Percentiles rank a stretch among this genome's conserved stretches.
Evolutionary conservation across 2,888 invertebrate genomes (phyloP).

Genomic region (Polyommatus icarus): DNA sequence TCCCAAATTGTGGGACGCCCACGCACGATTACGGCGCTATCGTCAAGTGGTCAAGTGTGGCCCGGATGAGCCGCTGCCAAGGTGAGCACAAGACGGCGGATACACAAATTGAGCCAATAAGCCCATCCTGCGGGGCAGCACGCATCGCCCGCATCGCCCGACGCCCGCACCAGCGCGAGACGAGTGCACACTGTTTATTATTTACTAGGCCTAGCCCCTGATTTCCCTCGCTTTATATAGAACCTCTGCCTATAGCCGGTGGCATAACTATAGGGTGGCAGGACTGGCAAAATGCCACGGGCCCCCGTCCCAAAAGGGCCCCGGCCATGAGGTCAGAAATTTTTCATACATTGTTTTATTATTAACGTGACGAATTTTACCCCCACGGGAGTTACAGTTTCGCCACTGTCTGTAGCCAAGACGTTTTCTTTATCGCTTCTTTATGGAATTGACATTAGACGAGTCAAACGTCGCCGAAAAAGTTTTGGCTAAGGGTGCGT

Average conservation of each 20-base stretch:
- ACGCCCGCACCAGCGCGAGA: not conserved
- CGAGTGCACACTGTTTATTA: not conserved
- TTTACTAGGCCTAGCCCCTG: not conserved
- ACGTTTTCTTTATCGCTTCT: no score
- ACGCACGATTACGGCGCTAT: not conserved
- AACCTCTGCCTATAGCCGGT: not conserved
- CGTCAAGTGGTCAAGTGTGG: not conserved
- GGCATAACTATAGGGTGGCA: no score
- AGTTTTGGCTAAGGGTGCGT: no score
- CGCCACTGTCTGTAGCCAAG: no score
- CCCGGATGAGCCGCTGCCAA: constrained; percentile 36
- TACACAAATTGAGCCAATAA: constrained; percentile 25
- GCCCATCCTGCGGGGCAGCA: constrained; percentile 25
- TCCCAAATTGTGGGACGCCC: not conserved
- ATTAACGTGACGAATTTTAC: no score
- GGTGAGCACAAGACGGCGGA: constrained; percentile 42
- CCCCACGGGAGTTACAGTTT: no score
- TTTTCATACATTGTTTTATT: no score
- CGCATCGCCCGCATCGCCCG: not conserved
- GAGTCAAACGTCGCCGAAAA: no score
- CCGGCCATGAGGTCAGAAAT: no score
- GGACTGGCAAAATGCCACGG: no score
- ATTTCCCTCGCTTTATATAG: not conserved
- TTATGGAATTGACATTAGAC: no score
- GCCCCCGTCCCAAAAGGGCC: no score